Evolutionary conservation across 2,888 invertebrate genomes (phyloP), one percentile per base, ranked within the genome.

Genomic region (Drosophila kambysellisi): DNA sequence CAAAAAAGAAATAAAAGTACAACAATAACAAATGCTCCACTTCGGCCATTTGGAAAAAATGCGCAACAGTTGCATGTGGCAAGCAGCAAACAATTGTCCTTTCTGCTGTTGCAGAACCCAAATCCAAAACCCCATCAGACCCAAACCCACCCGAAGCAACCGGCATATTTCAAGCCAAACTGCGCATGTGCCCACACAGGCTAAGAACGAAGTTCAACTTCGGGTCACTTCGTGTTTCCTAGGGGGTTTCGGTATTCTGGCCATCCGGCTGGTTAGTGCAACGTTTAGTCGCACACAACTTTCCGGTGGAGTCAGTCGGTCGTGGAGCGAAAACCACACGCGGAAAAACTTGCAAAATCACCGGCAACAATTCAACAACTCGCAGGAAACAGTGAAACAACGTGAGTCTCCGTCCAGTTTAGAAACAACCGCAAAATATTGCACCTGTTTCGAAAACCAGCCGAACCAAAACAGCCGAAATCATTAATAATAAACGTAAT

Each of bases 111-210:
- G 66, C 57, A 52, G n/a, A 61, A 20, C 63, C 46, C 25, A 25
- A 25, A 25, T 25, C 54, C 29, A 17, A 0, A 25, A n/a, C 30
- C 25, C 30, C 37, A 43, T n/a, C 37, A 25, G 52, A 48, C 37
- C 37, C 7, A 46, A 39, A 0, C 17, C 35, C n/a, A 6, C 30
- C 35, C 32, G 39, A n/a, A 25, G 7, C 20, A 74, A 58, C 70
- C 82, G 81, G 82, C 81, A 59, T 61, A 17, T 46, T 32, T 8
- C 2, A 52, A 32, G 25, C 2, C 6, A 8, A 5, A 50, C 53
- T 81, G 87, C 87, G 87, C 87, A 87, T 87, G 87, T 87, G 87
- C 87, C 87, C 87, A 88, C 88, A 82, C 52, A 20, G 32, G 48
- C 29, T 17, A 62, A 53, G 20, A 29, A 30, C 83, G 82, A 82